These are phyloP conservation scores for Platyrinchus mystaceus DNA, from an alignment of 2,797 vertebrate genomes.

Conservation along the genomic window DNA sequence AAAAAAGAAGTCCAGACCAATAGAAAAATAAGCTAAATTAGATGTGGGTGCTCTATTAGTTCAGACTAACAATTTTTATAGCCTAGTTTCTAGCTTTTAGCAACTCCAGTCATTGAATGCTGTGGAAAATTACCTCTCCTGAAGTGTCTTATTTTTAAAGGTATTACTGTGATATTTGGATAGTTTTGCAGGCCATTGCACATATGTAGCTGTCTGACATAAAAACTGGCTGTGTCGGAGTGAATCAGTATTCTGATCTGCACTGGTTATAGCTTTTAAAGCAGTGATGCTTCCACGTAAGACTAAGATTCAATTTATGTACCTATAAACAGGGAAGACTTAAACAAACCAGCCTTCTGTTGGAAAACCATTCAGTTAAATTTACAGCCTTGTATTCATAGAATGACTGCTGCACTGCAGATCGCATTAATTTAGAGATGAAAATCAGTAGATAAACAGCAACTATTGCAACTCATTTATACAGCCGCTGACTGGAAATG, in stretches of 20 bases:
- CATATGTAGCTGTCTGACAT: neutral
- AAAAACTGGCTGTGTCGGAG: neutral
- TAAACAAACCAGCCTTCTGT: neutral
- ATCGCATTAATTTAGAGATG: conserved; percentile 18
- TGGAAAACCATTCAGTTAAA: neutral
- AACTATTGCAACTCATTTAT: neutral
- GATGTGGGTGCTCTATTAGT: neutral
- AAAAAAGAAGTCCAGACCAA: neutral
- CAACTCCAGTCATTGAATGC: neutral
- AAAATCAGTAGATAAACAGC: neutral
- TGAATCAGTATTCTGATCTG: neutral
- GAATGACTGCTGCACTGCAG: conserved; percentile 29
- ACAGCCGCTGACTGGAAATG: neutral
- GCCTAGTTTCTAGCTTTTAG: neutral
- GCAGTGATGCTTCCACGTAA: neutral
- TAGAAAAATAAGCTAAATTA: neutral
- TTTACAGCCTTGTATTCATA: neutral
- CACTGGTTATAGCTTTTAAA: neutral
- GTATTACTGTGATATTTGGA: neutral
- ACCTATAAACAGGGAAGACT: neutral
- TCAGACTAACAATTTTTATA: neutral
- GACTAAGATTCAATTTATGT: conserved; percentile 2
- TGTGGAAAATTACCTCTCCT: neutral
- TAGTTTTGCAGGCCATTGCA: neutral
- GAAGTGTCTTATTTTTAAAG: neutral